Conservation (phyloP, 2,888 invertebrate species). For the Mamestra brassicae region DNA sequence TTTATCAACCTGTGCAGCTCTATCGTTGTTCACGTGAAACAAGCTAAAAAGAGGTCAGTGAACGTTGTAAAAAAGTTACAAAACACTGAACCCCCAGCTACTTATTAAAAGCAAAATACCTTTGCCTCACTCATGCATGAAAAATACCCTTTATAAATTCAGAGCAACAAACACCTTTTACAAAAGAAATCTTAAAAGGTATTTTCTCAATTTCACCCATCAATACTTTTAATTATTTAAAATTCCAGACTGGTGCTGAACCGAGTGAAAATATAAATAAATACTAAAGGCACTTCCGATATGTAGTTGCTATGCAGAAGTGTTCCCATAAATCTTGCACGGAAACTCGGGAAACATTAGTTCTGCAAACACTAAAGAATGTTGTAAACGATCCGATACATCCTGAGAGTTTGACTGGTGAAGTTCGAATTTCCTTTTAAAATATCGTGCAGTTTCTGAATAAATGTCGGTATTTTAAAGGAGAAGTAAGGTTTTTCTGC, state of each 20-base stretch:
- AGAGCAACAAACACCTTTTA: neutral
- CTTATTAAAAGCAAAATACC: neutral
- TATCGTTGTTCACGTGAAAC: neutral
- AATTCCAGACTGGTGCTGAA: constrained; percentile 21
- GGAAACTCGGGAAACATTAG: constrained; percentile 43
- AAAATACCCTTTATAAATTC: constrained; percentile 6
- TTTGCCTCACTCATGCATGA: neutral
- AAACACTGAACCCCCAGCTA: neutral
- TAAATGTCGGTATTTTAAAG: constrained; percentile 2
- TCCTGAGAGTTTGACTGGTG: constrained; percentile 32
- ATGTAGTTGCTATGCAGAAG: constrained; percentile 44
- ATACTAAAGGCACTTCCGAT: constrained; percentile 33
- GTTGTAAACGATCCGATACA: constrained; percentile 39
- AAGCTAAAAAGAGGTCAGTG: neutral
- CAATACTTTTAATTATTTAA: constrained; percentile 12
- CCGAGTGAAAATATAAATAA: constrained; percentile 26
- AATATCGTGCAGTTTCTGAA: constrained; percentile 25
- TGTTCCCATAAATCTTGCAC: constrained; percentile 54
- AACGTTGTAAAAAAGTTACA: neutral
- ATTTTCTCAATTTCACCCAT: constrained; percentile 12
- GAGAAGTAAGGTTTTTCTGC: neutral
- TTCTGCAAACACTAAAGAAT: constrained; percentile 50
- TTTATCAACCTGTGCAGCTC: no score
- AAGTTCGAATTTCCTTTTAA: constrained; percentile 39
- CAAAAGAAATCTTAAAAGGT: constrained; percentile 7